phyloP scores from a whole-genome alignment of 2,888 invertebrate genomes.

The Lithophane semibrunnea region DNA sequence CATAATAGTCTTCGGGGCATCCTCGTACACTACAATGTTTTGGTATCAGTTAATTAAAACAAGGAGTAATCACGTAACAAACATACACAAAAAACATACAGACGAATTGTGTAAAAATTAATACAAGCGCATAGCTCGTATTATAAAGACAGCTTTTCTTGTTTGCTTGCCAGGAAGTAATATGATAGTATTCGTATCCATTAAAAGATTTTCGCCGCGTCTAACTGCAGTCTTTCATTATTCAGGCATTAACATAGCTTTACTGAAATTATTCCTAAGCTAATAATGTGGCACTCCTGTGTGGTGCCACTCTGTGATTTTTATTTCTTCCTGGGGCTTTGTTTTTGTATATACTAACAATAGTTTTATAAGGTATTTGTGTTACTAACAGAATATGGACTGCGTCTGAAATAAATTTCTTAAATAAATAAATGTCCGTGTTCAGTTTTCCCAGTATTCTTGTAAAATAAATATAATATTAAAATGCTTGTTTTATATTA shows the following conservation, averaged over 20 bases:
- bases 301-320: no score
- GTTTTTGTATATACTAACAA: no score
- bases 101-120: no score
- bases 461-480: constrained; percentile 12
- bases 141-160: constrained; percentile 23
- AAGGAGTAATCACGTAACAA: no score
- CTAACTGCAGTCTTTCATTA: constrained; percentile 49
- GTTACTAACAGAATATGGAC: no score
- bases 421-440: not conserved
- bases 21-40: no score
- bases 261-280: constrained; percentile 41
- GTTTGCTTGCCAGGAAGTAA: constrained; percentile 14
- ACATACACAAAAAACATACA: no score
- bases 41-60: no score
- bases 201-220: constrained; percentile 16
- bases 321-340: no score
- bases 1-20: no score
- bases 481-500: not conserved
- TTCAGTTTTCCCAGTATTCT: constrained; percentile 14
- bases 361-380: no score
- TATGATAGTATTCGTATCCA: constrained; percentile 34
- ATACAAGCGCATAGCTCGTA: not conserved
- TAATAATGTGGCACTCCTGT: not conserved
- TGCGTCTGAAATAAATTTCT: no score
- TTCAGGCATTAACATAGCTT: constrained; percentile 42